These are phyloP conservation scores for Hoplodrina blanda DNA, from an alignment of 2,888 invertebrate genomes.

Conservation along the genomic window DNA sequence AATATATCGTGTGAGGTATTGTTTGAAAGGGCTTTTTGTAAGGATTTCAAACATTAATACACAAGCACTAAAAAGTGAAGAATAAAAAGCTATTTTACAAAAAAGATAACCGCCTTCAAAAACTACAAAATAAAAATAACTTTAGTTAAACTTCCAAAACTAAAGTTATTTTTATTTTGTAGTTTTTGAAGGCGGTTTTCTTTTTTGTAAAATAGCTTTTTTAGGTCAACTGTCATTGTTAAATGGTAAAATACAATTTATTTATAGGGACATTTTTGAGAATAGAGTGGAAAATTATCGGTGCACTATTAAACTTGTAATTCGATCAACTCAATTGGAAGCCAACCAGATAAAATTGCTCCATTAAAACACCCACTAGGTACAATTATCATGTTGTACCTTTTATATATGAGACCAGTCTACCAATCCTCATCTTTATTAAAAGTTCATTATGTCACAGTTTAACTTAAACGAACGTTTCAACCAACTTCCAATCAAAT, in stretches of 20 bases:
- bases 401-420: conserved; percentile 29
- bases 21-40: too few species aligned
- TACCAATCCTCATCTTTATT: conserved; percentile 49
- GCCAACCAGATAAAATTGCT: conserved; percentile 43
- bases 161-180: too few species aligned
- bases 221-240: background rate
- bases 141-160: too few species aligned
- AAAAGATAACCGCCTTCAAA: too few species aligned
- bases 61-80: too few species aligned
- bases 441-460: conserved; percentile 51
- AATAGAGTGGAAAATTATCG: background rate
- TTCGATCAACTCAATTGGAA: conserved; percentile 29
- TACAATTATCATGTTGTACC: conserved; percentile 33
- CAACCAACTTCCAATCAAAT: conserved; percentile 43
- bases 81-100: too few species aligned
- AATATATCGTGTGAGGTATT: too few species aligned
- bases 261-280: background rate
- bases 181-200: too few species aligned
- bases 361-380: conserved; percentile 35
- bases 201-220: too few species aligned
- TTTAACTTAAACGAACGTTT: conserved; percentile 33
- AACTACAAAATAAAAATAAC: too few species aligned
- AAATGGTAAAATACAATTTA: background rate
- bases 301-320: conserved; percentile 11
- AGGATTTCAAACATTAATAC: too few species aligned